Evolutionary conservation across 2,797 vertebrate genomes (phyloP), one percentile per base, ranked within the genome.

Genomic region (Pseudochirops corinnae): DNA sequence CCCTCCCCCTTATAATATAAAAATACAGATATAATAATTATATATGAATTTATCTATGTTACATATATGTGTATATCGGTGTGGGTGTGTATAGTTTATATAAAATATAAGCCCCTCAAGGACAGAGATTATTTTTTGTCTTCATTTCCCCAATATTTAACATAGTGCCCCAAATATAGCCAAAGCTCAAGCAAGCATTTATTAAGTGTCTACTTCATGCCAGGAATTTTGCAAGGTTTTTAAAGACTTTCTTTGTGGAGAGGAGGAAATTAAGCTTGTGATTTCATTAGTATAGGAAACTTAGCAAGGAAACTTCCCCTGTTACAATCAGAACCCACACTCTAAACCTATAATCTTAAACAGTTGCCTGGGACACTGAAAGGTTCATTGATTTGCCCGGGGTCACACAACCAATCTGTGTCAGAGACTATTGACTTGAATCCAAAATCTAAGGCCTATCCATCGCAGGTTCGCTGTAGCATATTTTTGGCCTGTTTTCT

Each of bases 381-480:
- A 82, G 67, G 67, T 82, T 82, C 46, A 26, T 46, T 82, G 16
- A 46, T 21, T 39, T 39, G 7, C 18, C 74, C 2, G 1, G 29
- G 18, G 21, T 46, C 74, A 82, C 18, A 82, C 99, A 99, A 99
- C 99, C 39, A 82, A 14, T 82, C 13, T 46, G n/a, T 46, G 67
- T 24, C 18, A 46, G 74, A 82, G 7, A 82, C 18, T 24, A 46
- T 18, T 0, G 9, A 24, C 74, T 46, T 46, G 74, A 82, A 46
- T 21, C 0, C 39, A 82, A n/a, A 74, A 74, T 46, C 39, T 46
- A 82, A 82, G 18, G 0, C 21, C 9, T 46, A 46, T 82, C 9
- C 39, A 33, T 7, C 46, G 39, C 18, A 26, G 39, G 39, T 26
- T 6, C 39, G 24, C 39, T 10, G 2, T 10, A 46, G n/a, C 21